Conservation (phyloP, 2,113 vertebrate species). For the Furnarius figulus region DNA sequence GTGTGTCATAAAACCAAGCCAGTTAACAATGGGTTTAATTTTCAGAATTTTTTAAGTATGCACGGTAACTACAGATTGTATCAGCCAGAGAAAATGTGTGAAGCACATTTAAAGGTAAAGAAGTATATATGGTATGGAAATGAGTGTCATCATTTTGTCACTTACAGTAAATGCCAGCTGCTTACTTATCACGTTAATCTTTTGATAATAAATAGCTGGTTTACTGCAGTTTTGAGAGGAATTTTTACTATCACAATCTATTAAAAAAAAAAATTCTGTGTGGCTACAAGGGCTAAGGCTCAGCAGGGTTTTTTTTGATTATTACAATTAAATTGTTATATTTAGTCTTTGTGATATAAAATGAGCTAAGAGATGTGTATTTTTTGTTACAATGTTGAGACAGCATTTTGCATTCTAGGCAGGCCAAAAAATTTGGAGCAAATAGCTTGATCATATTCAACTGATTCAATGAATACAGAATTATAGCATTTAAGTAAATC, state of each 20-base stretch:
- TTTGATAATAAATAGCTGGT: background rate
- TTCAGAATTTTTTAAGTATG: background rate
- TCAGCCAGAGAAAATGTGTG: background rate
- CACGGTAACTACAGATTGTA: background rate
- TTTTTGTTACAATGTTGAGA: background rate
- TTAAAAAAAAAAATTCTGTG: background rate
- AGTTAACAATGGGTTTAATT: background rate
- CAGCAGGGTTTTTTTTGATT: background rate
- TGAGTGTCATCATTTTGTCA: constrained; percentile 30
- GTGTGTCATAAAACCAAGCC: background rate
- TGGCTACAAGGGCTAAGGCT: background rate
- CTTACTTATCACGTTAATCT: constrained; percentile 21
- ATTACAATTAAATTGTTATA: background rate
- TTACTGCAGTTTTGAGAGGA: background rate
- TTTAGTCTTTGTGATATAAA: background rate
- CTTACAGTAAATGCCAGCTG: constrained; percentile 43
- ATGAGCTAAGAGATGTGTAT: background rate
- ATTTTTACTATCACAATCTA: background rate
- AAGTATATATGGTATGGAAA: constrained; percentile 9
- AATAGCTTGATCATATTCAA: background rate
- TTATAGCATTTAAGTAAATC: background rate
- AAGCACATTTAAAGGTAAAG: constrained; percentile 18
- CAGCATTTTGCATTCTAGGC: background rate
- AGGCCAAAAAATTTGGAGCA: background rate
- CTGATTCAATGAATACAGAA: background rate